phyloP scores from a whole-genome alignment of 2,797 vertebrate genomes.

The Austrolebias charrua region DNA sequence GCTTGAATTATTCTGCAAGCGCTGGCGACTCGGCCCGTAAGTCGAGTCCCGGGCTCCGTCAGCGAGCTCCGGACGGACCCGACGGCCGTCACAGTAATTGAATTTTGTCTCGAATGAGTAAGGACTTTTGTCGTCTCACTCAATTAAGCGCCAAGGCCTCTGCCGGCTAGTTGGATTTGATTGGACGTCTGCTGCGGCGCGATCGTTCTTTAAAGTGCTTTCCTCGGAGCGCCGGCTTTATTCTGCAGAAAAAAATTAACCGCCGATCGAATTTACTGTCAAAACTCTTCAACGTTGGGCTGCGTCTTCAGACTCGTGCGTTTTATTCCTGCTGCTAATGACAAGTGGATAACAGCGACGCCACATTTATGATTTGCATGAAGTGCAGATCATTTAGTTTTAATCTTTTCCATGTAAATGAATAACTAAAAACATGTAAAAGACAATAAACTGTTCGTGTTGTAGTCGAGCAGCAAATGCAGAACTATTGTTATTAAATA shows the following conservation, averaged over 20 bases:
- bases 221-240: slow-evolving; percentile 6
- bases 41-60: slow-evolving; percentile 27
- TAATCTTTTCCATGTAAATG: background rate
- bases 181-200: slow-evolving; percentile 27
- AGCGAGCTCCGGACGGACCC: slow-evolving; percentile 30
- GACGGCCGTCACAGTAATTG: slow-evolving; percentile 49
- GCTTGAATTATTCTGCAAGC: slow-evolving; percentile 54
- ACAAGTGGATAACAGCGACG: background rate
- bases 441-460: no score
- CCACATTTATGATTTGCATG: background rate
- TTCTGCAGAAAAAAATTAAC: slow-evolving; percentile 13
- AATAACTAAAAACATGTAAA: background rate
- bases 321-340: slow-evolving; percentile 3
- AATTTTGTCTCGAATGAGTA: slow-evolving; percentile 54
- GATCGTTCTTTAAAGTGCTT: slow-evolving; percentile 9
- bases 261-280: slow-evolving; percentile 27
- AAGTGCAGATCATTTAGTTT: background rate
- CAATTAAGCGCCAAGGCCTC: slow-evolving; percentile 55
- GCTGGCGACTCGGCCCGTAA: slow-evolving; percentile 8
- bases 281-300: slow-evolving; percentile 13
- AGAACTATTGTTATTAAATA: no score
- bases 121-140: slow-evolving; percentile 60
- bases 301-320: slow-evolving; percentile 1
- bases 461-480: background rate
- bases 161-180: slow-evolving; percentile 39